These are phyloP conservation scores for Pelecanus crispus DNA, from an alignment of 2,113 vertebrate genomes.

Conservation along the genomic window DNA sequence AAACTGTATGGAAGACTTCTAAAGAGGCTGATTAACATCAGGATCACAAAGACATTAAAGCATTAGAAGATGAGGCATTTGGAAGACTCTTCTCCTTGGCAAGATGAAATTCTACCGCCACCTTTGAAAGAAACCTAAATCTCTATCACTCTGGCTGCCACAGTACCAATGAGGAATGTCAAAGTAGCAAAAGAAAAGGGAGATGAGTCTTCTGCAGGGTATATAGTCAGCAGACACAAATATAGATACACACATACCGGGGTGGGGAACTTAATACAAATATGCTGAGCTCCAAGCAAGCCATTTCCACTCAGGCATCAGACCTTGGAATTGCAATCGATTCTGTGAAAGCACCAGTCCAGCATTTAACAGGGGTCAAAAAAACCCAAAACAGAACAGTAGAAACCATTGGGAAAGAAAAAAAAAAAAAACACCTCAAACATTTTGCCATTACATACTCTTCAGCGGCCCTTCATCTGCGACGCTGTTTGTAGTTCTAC, in stretches of 20 bases:
- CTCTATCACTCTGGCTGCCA: background rate
- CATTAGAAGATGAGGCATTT: background rate
- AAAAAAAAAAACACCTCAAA: background rate
- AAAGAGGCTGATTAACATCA: background rate
- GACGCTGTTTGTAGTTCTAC: background rate
- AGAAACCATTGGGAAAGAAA: background rate
- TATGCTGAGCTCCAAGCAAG: background rate
- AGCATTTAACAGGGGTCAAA: background rate
- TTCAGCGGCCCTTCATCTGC: background rate
- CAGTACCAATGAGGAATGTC: background rate
- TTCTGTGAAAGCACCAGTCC: background rate
- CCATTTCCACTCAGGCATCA: background rate
- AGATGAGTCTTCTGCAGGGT: background rate
- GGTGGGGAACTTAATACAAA: background rate
- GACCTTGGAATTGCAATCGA: background rate
- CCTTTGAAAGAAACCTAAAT: background rate
- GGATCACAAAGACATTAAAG: background rate
- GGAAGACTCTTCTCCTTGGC: background rate
- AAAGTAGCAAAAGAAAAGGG: background rate
- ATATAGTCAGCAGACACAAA: background rate
- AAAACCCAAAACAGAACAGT: background rate
- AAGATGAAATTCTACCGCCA: background rate
- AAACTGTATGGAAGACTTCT: background rate
- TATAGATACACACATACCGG: fast-evolving
- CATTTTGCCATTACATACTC: fast-evolving